phyloP scores from a whole-genome alignment of 2,888 invertebrate genomes.

The Actias luna region DNA sequence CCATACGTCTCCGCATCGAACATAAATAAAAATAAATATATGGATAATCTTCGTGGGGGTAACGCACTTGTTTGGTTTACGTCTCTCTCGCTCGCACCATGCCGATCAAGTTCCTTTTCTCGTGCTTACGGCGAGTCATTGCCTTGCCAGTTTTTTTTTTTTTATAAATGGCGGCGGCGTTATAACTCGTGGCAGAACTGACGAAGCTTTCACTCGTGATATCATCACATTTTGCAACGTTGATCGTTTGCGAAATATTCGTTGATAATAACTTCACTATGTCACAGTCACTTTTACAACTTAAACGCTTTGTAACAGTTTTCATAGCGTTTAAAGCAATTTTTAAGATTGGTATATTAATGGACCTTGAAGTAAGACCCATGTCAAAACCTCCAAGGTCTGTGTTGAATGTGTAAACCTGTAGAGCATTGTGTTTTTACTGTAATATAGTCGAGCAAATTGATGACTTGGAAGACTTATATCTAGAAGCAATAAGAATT shows the following conservation, averaged over 20 bases:
- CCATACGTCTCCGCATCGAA: constrained; percentile 45
- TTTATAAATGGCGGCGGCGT: constrained; percentile 56
- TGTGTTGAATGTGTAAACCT: neutral
- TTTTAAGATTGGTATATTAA: neutral
- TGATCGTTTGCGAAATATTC: constrained; percentile 18
- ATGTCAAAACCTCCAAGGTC: neutral
- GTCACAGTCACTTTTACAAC: neutral
- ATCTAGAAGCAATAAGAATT: no score
- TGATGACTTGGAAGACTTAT: no score
- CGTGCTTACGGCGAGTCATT: constrained; percentile 70
- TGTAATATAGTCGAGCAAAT: neutral
- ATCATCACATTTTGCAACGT: constrained; percentile 28
- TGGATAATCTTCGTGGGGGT: constrained; percentile 76
- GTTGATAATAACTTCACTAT: neutral
- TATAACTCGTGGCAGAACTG: constrained; percentile 56
- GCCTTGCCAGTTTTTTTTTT: constrained; percentile 61
- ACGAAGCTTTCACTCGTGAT: constrained; percentile 62
- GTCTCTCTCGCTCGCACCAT: constrained; percentile 60
- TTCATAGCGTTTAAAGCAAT: neutral
- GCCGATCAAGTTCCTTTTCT: constrained; percentile 53
- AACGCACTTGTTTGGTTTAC: constrained; percentile 75
- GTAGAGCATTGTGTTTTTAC: neutral
- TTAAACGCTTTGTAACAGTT: neutral
- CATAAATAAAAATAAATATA: constrained; percentile 67
- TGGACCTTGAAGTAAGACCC: neutral